Evolutionary conservation across 2,113 vertebrate genomes (phyloP).

Genomic region (Lepisosteus osseus): DNA sequence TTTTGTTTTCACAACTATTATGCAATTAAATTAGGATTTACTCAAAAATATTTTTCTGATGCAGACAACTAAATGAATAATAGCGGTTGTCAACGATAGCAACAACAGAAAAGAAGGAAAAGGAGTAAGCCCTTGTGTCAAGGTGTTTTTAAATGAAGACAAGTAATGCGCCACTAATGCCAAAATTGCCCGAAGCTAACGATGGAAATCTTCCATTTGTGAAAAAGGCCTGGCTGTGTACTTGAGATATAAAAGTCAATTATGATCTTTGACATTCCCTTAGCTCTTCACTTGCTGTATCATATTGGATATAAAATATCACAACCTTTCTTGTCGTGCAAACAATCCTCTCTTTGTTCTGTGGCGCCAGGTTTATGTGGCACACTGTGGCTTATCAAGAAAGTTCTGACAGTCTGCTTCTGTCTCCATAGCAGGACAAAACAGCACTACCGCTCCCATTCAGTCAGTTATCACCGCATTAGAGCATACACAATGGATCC

Average conservation of each 20-base stretch:
- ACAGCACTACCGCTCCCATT: not conserved
- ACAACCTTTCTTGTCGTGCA: constrained; percentile 1
- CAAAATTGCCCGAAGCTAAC: not conserved
- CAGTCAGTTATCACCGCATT: not conserved
- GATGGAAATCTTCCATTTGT: constrained; percentile 1
- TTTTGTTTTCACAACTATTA: too few relatives aligned
- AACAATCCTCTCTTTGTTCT: constrained; percentile 20
- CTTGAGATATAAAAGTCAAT: not conserved
- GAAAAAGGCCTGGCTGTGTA: not conserved
- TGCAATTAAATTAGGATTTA: too few relatives aligned
- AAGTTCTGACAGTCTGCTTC: constrained; percentile 3
- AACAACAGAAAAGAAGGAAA: not conserved
- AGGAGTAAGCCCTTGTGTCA: not conserved
- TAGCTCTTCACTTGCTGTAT: not conserved
- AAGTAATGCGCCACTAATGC: not conserved
- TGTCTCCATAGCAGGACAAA: constrained; percentile 1
- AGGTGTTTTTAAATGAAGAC: not conserved
- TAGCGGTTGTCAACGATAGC: not conserved
- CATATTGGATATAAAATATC: not conserved
- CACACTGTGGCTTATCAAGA: constrained; percentile 6
- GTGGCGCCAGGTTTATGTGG: constrained; percentile 7
- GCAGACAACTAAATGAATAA: too few relatives aligned
- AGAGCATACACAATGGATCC: not conserved
- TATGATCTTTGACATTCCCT: not conserved
- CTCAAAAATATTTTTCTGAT: too few relatives aligned